These are phyloP conservation scores for Phymorhynchus buccinoides DNA, from an alignment of 1,140 invertebrate genomes.

Conservation along the genomic window DNA sequence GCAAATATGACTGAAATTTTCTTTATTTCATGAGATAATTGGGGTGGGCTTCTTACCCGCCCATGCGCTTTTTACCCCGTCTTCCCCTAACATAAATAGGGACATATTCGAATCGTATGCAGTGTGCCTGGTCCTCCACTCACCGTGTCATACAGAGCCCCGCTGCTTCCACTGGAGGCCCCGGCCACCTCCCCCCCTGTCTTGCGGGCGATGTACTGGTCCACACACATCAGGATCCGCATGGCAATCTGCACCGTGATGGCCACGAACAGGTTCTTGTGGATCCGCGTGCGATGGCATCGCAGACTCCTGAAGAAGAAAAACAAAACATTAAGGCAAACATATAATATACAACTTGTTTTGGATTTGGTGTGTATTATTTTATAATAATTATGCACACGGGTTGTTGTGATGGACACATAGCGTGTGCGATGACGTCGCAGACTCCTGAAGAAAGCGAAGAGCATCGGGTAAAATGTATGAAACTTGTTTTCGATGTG, in stretches of 20 bases:
- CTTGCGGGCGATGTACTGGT: constrained; percentile 78
- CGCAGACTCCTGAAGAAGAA: constrained; percentile 82
- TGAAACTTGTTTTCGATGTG: background rate
- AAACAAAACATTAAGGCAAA: background rate
- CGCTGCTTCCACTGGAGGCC: constrained; percentile 51
- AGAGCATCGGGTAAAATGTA: background rate
- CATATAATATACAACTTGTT: background rate
- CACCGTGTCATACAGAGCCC: constrained; percentile 85
- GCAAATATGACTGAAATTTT: too few relatives aligned
- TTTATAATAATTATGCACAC: constrained; percentile 78
- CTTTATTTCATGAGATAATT: too few relatives aligned
- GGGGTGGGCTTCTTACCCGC: too few relatives aligned
- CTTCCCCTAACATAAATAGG: too few relatives aligned
- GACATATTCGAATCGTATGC: too few relatives aligned
- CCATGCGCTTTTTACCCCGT: too few relatives aligned
- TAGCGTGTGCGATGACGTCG: constrained; percentile 89
- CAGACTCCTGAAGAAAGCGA: constrained; percentile 78
- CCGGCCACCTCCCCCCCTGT: constrained; percentile 70
- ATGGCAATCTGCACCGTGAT: constrained; percentile 89
- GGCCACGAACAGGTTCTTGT: constrained; percentile 89
- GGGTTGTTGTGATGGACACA: constrained; percentile 88
- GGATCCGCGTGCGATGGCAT: constrained; percentile 90
- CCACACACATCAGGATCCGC: constrained; percentile 88
- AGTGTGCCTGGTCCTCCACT: constrained; percentile 61
- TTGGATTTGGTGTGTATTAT: background rate